Base-by-base conservation (phyloP, 2,888 invertebrate species). In the Agrotis segetum region DNA sequence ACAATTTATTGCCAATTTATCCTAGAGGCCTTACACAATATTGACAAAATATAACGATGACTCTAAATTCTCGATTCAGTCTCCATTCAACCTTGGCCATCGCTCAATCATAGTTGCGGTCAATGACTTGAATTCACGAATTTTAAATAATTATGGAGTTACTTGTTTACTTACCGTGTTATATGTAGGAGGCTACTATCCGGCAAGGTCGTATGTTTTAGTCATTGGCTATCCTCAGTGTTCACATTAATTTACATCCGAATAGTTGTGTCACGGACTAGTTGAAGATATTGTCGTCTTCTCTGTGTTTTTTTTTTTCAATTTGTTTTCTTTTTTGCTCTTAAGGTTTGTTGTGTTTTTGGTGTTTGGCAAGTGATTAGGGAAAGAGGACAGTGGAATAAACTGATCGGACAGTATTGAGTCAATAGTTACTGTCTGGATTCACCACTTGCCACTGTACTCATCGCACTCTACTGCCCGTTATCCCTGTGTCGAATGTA, bases 131-230 rank as follows among this genome's bases (percentile, higher is more conserved):
- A 85, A 68, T 86, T 89, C 87, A 89, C 84, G 78, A 87, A 90
- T 88, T 90, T 92, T 84, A 86, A 75, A 62, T 69, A 76, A 75
- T 81, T 40, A 40, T 40, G 40, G 53, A 72, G 67, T 63, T 74
- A 78, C 60, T 79, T 91, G 85, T 92, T 92, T 92, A 88, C 87
- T 81, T 90, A 88, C 84, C 79, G 84, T 87, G 87, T 90, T 92
- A 92, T 92, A 92, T 92, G 95, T 95, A 93, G 95, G 94, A 89
- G 93, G 91, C 83, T 89, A 87, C 88, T 88, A 92, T 91, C 82
- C 82, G 71, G 79, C 94, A 95, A 95, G 95, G 95, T 91, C 92
- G 83, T 80, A 68, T 74, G 72, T 71, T 58, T 78, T 58, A 82
- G 71, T 79, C 85, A 74, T 71, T 72, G 46, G 24, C 34, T 66